These are phyloP conservation scores for Huso huso DNA, from an alignment of 2,797 vertebrate genomes.

Conservation along the genomic window DNA sequence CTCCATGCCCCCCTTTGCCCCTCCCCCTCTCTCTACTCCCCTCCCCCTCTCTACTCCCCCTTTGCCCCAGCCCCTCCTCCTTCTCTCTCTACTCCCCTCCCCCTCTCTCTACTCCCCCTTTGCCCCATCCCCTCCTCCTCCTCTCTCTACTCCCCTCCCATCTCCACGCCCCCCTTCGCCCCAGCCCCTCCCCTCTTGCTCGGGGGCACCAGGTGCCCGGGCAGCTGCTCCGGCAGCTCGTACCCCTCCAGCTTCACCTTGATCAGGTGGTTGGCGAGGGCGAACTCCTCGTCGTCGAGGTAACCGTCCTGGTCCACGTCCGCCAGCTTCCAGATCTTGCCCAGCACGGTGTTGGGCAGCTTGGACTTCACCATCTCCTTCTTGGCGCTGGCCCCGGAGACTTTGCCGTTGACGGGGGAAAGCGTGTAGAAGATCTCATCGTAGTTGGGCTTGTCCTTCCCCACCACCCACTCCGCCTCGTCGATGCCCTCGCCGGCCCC, in stretches of 20 bases:
- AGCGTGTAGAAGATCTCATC: constrained; percentile 73
- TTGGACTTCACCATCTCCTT: constrained; percentile 74
- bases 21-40: too few species aligned
- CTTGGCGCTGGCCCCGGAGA: constrained; percentile 63
- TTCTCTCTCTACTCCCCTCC: too few species aligned
- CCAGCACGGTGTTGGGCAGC: constrained; percentile 83
- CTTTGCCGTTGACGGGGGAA: constrained; percentile 65
- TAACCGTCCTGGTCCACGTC: constrained; percentile 83
- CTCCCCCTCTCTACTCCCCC: too few species aligned
- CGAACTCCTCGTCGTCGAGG: constrained; percentile 85
- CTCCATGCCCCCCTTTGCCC: too few species aligned
- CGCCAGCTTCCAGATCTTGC: constrained; percentile 88
- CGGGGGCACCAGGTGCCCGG: constrained; percentile 76
- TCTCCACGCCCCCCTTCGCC: not conserved
- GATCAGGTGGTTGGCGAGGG: constrained; percentile 86
- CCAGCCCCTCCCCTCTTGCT: constrained; percentile 58
- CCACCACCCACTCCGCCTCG: constrained; percentile 67
- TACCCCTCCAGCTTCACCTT: constrained; percentile 88
- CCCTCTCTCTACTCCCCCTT: too few species aligned
- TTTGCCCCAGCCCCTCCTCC: too few species aligned
- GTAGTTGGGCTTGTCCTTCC: constrained; percentile 66
- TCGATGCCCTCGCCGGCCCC: constrained; percentile 68
- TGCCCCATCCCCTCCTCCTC: too few species aligned
- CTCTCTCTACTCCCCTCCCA: too few species aligned
- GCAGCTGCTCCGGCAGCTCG: constrained; percentile 71